Percentiles rank a stretch among this genome's conserved stretches.
Evolutionary conservation across 2,888 invertebrate species (phyloP).

Genomic region (Fabriciana adippe): DNA sequence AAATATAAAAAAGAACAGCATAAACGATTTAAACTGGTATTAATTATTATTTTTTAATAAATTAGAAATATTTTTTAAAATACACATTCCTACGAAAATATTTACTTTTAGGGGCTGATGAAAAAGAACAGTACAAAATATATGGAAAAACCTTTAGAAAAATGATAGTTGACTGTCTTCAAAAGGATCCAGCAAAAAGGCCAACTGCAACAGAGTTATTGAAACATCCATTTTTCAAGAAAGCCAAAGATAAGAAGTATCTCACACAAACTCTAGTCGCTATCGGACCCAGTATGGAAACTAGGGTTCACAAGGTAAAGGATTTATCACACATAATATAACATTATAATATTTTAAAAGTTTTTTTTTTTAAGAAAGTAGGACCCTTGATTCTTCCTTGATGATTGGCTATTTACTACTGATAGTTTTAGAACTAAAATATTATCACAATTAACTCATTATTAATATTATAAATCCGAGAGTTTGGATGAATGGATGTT

Average conservation of each 20-base stretch:
- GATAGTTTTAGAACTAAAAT: too few species aligned
- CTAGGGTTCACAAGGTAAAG: slow-evolving; percentile 92
- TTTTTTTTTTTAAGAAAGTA: too few species aligned
- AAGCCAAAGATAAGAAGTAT: slow-evolving; percentile 96
- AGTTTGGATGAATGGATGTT: too few species aligned
- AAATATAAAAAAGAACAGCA: too few species aligned
- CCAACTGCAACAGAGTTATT: slow-evolving; percentile 97
- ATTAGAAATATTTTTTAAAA: not conserved
- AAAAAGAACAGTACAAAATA: slow-evolving; percentile 98
- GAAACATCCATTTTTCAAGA: slow-evolving; percentile 98
- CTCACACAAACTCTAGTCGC: slow-evolving; percentile 92
- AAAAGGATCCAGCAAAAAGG: slow-evolving; percentile 96
- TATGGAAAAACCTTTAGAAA: slow-evolving; percentile 99
- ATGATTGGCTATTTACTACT: too few species aligned
- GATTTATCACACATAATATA: too few species aligned
- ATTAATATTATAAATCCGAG: too few species aligned
- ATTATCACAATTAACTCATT: too few species aligned
- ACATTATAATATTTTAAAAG: too few species aligned
- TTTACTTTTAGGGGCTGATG: slow-evolving; percentile 86
- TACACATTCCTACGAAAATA: not conserved
- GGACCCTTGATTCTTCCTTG: too few species aligned
- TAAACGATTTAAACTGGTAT: too few species aligned
- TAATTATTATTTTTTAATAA: not conserved
- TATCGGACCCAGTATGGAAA: slow-evolving; percentile 93
- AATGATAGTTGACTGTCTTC: slow-evolving; percentile 97